Percentiles rank a stretch among this genome's conserved stretches.
phyloP scores from a whole-genome alignment of 2,113 vertebrate species.

The Leucoraja erinaceus region DNA sequence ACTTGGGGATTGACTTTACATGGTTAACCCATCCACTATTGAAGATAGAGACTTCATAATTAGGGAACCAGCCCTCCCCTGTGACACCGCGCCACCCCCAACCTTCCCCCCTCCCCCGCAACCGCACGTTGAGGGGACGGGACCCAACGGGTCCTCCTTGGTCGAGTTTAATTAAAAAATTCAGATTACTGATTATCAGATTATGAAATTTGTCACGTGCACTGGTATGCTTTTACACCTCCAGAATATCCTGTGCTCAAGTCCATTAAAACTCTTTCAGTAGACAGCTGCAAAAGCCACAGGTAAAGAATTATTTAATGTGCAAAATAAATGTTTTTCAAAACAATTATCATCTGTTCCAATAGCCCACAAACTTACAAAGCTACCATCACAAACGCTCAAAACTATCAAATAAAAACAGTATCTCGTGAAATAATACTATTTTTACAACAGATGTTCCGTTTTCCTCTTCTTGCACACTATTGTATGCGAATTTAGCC shows the following conservation, averaged over 20 bases:
- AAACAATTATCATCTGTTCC: background rate
- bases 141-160: no score
- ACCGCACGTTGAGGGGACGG: no score
- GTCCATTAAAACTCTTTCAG: background rate
- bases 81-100: no score
- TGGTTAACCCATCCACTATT: no score
- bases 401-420: background rate
- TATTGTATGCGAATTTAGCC: slow-evolving; percentile 33
- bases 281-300: background rate
- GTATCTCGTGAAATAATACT: slow-evolving; percentile 7
- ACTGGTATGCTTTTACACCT: background rate
- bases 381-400: background rate
- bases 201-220: background rate
- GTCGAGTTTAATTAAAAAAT: no score
- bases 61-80: no score
- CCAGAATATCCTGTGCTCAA: background rate
- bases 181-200: background rate
- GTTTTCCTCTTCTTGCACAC: slow-evolving; percentile 28
- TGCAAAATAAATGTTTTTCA: background rate
- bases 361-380: background rate
- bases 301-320: background rate
- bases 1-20: no score
- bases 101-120: no score
- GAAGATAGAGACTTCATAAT: no score
- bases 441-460: slow-evolving; percentile 30